Conservation (phyloP, 1,140 invertebrate genomes). For the Paraescarpia echinospica region DNA sequence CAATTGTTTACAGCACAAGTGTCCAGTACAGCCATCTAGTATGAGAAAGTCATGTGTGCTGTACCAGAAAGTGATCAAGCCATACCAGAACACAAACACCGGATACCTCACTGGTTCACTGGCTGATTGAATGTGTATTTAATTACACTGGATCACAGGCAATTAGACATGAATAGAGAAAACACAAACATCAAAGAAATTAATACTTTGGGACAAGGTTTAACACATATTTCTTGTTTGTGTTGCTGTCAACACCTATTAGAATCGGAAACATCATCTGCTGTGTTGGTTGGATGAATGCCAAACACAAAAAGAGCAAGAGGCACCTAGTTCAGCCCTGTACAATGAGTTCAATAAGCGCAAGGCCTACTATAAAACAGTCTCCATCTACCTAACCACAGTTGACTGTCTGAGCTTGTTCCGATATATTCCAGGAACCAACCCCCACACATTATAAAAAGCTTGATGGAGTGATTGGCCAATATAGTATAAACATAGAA, state of each 20-base stretch:
- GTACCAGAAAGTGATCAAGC: no score
- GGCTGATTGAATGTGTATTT: neutral
- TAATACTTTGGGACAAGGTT: neutral
- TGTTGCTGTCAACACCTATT: neutral
- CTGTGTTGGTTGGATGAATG: neutral
- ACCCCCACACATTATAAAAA: neutral
- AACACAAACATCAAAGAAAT: neutral
- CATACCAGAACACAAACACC: neutral
- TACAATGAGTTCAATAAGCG: neutral
- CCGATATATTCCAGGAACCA: neutral
- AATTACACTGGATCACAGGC: neutral
- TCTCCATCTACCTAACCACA: neutral
- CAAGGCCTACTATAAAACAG: neutral
- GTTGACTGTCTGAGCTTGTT: neutral
- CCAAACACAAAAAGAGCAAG: neutral
- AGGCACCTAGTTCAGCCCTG: neutral
- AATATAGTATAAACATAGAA: neutral
- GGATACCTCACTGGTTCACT: neutral
- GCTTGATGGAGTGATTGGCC: neutral
- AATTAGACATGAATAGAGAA: neutral
- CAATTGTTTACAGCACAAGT: neutral
- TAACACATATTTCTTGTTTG: neutral
- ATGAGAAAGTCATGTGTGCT: neutral
- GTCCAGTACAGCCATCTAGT: neutral
- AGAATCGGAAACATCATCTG: neutral